Evolutionary conservation across 2,113 vertebrate species (phyloP).

Genomic region (Noturus placidus): DNA sequence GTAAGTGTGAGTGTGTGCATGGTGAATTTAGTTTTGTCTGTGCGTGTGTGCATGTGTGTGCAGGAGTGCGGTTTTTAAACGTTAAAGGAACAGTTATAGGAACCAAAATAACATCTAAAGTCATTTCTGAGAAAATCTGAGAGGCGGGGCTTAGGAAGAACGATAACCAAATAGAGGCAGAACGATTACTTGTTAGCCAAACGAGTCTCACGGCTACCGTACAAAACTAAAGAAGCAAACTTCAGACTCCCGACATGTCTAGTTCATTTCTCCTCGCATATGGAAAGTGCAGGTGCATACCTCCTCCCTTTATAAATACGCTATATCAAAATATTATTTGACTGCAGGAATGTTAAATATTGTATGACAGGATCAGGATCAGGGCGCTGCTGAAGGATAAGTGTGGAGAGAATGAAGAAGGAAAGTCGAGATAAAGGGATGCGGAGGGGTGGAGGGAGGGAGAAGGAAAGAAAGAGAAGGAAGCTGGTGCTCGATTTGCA

Average conservation of each 20-base stretch:
- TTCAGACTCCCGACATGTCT: background rate
- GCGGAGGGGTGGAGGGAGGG: background rate
- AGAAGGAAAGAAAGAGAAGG: conserved; percentile 37
- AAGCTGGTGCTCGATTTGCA: conserved; percentile 69
- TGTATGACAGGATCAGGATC: background rate
- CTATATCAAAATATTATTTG: background rate
- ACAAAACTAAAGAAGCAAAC: background rate
- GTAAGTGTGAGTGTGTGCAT: background rate
- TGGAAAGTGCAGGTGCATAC: background rate
- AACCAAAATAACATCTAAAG: background rate
- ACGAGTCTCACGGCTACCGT: too few species aligned
- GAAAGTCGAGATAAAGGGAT: conserved; percentile 32
- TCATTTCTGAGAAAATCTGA: too few species aligned
- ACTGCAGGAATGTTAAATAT: background rate
- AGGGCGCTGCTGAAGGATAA: background rate
- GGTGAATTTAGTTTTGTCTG: conserved; percentile 12
- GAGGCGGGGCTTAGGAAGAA: background rate
- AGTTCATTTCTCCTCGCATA: background rate
- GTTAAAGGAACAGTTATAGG: background rate
- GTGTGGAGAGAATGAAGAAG: conserved; percentile 36
- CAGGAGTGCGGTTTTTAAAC: conserved; percentile 25
- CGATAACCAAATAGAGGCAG: background rate
- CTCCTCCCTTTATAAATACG: background rate
- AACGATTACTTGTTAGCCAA: background rate
- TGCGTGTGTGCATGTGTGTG: background rate